These are phyloP conservation scores for Pachyseris speciosa DNA, from an alignment of 64 coral and sea anemone species.

Conservation along the genomic window DNA sequence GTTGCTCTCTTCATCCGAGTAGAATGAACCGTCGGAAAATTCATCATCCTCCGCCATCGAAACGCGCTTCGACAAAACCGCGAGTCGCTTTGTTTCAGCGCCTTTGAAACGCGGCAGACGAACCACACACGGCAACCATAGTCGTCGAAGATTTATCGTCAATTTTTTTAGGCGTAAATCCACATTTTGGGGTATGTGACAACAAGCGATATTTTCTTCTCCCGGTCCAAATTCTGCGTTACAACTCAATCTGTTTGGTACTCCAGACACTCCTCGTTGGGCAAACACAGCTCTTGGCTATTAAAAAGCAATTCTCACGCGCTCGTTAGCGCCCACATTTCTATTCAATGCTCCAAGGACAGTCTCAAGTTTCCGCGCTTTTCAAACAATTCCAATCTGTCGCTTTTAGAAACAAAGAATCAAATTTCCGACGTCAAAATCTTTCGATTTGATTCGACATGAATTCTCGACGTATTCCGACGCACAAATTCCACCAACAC, in stretches of 20 bases:
- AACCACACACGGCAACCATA: not conserved
- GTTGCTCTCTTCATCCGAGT: slow-evolving; percentile 31
- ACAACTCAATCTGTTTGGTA: not conserved
- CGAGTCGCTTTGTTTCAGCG: not conserved
- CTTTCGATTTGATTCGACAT: not conserved
- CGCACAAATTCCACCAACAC: not conserved
- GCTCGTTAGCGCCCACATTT: slow-evolving; percentile 8
- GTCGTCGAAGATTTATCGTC: too few relatives aligned
- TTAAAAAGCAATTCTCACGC: not conserved
- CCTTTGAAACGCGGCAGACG: not conserved
- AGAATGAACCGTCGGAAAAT: not conserved
- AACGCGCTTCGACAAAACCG: not conserved
- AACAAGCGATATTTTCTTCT: not conserved
- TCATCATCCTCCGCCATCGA: slow-evolving; percentile 17
- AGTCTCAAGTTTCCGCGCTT: slow-evolving; percentile 6
- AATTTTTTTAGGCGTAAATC: not conserved
- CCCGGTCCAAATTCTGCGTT: not conserved
- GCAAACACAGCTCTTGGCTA: slow-evolving; percentile 16
- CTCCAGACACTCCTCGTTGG: slow-evolving; percentile 2
- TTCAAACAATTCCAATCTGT: slow-evolving; percentile 32
- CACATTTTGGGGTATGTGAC: not conserved
- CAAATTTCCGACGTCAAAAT: slow-evolving; percentile 44
- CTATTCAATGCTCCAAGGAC: not conserved
- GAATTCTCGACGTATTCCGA: not conserved
- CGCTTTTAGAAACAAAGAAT: slow-evolving; percentile 28